Conservation (phyloP, 2,113 vertebrate genomes). For the Callospermophilus lateralis region DNA sequence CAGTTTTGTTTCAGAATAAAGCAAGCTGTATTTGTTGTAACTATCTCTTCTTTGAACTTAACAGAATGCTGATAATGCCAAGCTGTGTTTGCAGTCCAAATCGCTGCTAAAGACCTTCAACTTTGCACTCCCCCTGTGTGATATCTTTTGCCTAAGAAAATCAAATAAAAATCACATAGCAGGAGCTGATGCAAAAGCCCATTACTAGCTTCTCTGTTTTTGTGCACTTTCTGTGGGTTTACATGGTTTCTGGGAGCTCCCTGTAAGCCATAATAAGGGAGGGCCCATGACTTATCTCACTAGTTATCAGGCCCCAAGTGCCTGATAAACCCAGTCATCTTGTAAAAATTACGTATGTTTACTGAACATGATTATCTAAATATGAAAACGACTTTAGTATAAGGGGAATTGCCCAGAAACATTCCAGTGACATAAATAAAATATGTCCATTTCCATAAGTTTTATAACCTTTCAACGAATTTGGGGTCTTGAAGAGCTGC, state of each 20-base stretch:
- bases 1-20: slow-evolving; percentile 83
- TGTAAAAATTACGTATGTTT: slow-evolving; percentile 75
- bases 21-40: slow-evolving; percentile 81
- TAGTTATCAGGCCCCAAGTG: slow-evolving; percentile 54
- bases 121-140: slow-evolving; percentile 61
- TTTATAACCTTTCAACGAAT: background rate
- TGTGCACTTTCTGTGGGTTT: background rate
- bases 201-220: slow-evolving; percentile 21
- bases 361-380: slow-evolving; percentile 58
- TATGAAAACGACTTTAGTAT: slow-evolving; percentile 52
- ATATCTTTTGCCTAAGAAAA: slow-evolving; percentile 68
- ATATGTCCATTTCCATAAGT: background rate
- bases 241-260: slow-evolving; percentile 5
- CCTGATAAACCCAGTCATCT: background rate
- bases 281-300: slow-evolving; percentile 54
- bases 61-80: slow-evolving; percentile 72
- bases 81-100: slow-evolving; percentile 72
- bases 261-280: background rate
- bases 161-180: slow-evolving; percentile 63
- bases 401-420: slow-evolving; percentile 67
- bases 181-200: slow-evolving; percentile 36
- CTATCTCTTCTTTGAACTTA: slow-evolving; percentile 75
- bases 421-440: slow-evolving; percentile 54
- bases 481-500: background rate
- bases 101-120: slow-evolving; percentile 75